Conservation (phyloP, 2,797 vertebrate species). For the Mus caroli region DNA sequence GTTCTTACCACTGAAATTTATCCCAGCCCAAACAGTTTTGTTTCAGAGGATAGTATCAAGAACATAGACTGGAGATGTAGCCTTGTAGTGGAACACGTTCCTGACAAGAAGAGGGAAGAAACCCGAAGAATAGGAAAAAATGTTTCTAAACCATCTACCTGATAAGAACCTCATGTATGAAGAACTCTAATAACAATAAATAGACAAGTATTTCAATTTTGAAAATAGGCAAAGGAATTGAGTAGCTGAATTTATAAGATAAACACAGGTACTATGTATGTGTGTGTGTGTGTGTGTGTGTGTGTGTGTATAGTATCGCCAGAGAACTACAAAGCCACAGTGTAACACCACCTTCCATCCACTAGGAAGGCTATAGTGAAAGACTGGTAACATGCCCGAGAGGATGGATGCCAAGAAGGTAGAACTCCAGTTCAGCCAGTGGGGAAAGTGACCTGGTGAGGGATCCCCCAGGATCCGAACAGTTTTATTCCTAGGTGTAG, state of each 20-base stretch:
- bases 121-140: neutral
- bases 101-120: neutral
- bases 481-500: neutral
- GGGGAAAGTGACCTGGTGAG: neutral
- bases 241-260: neutral
- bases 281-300: no score
- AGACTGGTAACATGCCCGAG: neutral
- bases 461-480: neutral
- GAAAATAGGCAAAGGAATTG: neutral
- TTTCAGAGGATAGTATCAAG: neutral
- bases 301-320: no score
- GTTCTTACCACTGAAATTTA: neutral
- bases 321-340: neutral
- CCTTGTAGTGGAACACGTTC: neutral
- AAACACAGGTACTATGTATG: no score
- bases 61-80: neutral
- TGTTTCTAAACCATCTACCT: neutral
- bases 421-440: neutral
- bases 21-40: neutral
- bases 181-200: slow-evolving; percentile 1
- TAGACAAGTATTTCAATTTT: neutral
- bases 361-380: neutral
- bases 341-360: neutral
- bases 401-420: neutral
- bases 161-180: neutral